Evolutionary conservation across 1,140 invertebrate species (phyloP).

Genomic region (Drosophila repleta): DNA sequence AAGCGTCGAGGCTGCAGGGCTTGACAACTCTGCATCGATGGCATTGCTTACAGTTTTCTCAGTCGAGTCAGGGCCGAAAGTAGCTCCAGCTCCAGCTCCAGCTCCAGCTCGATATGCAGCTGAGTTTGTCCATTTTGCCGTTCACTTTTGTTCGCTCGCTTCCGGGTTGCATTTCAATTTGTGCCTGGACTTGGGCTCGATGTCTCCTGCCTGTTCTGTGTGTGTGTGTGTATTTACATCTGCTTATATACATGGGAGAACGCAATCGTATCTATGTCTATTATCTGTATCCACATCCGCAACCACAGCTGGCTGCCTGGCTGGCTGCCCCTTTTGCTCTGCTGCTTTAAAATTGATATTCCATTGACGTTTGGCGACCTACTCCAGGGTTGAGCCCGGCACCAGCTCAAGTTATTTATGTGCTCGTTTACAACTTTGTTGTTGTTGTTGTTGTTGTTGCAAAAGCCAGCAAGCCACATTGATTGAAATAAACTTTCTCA

Average conservation of each 20-base stretch:
- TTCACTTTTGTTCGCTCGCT: not conserved
- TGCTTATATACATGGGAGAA: conserved; percentile 4
- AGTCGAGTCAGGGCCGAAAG: not conserved
- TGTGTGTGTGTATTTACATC: not conserved
- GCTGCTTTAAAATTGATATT: conserved; percentile 77
- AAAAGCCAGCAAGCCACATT: conserved; percentile 52
- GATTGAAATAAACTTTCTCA: conserved; percentile 78
- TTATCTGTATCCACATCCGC: conserved; percentile 57
- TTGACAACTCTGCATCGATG: not conserved
- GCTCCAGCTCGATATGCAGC: not conserved
- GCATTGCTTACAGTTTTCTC: not conserved
- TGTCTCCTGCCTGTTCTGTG: conserved; percentile 46
- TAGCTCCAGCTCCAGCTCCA: too few relatives aligned
- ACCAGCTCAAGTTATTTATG: conserved; percentile 71
- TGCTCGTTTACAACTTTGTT: conserved; percentile 76
- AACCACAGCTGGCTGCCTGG: conserved; percentile 9
- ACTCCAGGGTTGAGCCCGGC: conserved; percentile 16
- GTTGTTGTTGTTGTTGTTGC: conserved; percentile 28
- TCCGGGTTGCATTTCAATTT: conserved; percentile 62
- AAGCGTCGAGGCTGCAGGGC: too few relatives aligned
- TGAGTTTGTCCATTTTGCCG: not conserved
- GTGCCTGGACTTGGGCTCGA: conserved; percentile 34
- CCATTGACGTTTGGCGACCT: conserved; percentile 75
- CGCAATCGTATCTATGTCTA: conserved; percentile 50
- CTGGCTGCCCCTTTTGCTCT: not conserved